Conservation (phyloP, 2,888 invertebrate species). For the Polydrusus cervinus region DNA sequence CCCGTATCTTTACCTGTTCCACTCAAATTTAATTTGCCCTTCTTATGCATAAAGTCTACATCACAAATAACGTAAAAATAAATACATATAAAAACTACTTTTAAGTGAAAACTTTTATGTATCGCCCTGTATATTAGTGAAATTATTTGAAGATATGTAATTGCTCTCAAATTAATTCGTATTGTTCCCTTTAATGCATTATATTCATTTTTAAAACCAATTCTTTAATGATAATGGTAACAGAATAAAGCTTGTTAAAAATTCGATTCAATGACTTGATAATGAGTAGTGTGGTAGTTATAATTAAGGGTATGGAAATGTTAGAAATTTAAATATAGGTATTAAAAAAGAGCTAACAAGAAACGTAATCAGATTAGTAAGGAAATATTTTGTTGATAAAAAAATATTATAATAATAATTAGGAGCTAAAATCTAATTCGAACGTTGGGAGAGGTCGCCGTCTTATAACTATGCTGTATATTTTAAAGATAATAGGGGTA, state of each 20-base stretch:
- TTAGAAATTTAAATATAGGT: constrained; percentile 14
- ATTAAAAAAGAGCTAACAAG: constrained; percentile 15
- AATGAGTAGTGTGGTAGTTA: constrained; percentile 30
- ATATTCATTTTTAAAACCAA: constrained; percentile 24
- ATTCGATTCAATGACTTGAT: constrained; percentile 29
- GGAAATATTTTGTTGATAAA: not conserved
- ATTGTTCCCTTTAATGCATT: constrained; percentile 33
- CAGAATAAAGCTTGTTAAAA: constrained; percentile 32
- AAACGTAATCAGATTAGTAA: not conserved
- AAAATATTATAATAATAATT: not conserved
- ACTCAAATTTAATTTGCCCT: no score
- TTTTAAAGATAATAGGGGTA: no score
- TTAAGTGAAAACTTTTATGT: not conserved
- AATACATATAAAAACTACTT: no score
- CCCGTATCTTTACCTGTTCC: no score
- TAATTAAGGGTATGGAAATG: constrained; percentile 27
- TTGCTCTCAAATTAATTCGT: constrained; percentile 29
- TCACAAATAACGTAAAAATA: no score
- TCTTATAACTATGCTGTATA: no score
- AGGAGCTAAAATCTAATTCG: no score
- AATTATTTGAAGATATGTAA: constrained; percentile 4
- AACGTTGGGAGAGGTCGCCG: no score
- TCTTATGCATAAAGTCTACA: no score
- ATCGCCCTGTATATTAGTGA: constrained; percentile 3
- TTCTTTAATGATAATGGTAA: constrained; percentile 7